phyloP scores from a whole-genome alignment of 2,888 invertebrate genomes.

The Caradrina clavipalpis region DNA sequence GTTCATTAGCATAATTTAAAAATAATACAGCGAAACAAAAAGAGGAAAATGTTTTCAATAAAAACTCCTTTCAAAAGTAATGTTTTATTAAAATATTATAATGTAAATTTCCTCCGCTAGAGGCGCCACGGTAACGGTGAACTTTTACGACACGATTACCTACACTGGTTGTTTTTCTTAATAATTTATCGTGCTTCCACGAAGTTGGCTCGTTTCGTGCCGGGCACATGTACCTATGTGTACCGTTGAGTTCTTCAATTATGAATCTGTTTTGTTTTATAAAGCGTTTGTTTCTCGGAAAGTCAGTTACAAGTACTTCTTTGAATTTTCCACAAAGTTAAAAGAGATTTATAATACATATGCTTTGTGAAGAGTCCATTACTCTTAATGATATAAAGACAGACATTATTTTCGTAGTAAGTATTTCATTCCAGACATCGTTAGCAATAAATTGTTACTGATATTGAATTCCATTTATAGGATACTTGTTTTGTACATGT shows the following conservation, averaged over 20 bases:
- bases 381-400: constrained; percentile 3
- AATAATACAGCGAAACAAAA: constrained; percentile 24
- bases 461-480: constrained; percentile 20
- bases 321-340: constrained; percentile 24
- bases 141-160: constrained; percentile 55
- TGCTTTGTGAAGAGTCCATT: constrained; percentile 8
- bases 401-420: not conserved
- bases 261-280: constrained; percentile 56
- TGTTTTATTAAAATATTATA: constrained; percentile 48
- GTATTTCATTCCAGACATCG: constrained; percentile 11
- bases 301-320: constrained; percentile 26
- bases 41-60: constrained; percentile 28
- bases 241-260: constrained; percentile 58
- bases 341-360: constrained; percentile 31
- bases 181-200: constrained; percentile 63
- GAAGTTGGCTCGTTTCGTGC: constrained; percentile 56
- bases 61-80: constrained; percentile 34
- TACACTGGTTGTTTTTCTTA: constrained; percentile 66
- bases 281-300: constrained; percentile 40
- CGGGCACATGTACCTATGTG: constrained; percentile 43
- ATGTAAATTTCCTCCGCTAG: constrained; percentile 59
- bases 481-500: constrained; percentile 16
- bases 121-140: constrained; percentile 64
- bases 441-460: constrained; percentile 3
- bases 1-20: constrained; percentile 21